phyloP scores from a whole-genome alignment of 1,140 invertebrate genomes.

The Drosophila rhopaloa region DNA sequence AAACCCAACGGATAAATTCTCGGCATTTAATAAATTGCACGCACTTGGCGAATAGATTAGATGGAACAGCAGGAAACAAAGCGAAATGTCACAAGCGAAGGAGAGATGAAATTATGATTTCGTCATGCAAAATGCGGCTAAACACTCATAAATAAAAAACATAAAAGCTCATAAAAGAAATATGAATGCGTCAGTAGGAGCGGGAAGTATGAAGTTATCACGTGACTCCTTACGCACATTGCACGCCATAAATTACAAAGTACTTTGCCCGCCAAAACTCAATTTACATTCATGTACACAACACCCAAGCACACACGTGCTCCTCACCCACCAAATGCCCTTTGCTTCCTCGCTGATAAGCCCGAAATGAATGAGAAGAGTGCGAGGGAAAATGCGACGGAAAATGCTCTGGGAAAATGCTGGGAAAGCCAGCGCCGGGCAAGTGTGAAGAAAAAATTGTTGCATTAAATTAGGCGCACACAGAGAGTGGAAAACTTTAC shows the following conservation, averaged over 20 bases:
- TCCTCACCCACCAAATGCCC: slow-evolving; percentile 25
- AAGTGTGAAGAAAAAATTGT: slow-evolving; percentile 71
- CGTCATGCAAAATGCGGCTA: slow-evolving; percentile 78
- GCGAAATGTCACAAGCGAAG: slow-evolving; percentile 65
- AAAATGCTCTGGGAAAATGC: slow-evolving; percentile 14
- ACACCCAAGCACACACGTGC: slow-evolving; percentile 19
- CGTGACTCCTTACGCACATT: slow-evolving; percentile 82
- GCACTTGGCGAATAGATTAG: slow-evolving; percentile 61
- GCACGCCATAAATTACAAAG: slow-evolving; percentile 82
- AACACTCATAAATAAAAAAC: slow-evolving; percentile 74
- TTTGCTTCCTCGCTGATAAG: slow-evolving; percentile 61
- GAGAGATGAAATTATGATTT: slow-evolving; percentile 76
- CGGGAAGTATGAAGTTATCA: slow-evolving; percentile 71
- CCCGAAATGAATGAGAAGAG: slow-evolving; percentile 47
- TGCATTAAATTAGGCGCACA: slow-evolving; percentile 80
- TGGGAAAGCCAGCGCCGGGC: slow-evolving; percentile 19
- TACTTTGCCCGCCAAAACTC: slow-evolving; percentile 79
- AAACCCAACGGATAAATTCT: slow-evolving; percentile 49
- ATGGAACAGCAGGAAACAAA: slow-evolving; percentile 62
- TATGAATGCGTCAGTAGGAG: slow-evolving; percentile 28
- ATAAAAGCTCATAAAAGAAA: slow-evolving; percentile 57
- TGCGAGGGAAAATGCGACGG: slow-evolving; percentile 27
- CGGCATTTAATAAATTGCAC: slow-evolving; percentile 62
- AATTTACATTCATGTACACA: slow-evolving; percentile 76
- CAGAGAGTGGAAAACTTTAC: slow-evolving; percentile 63